phyloP scores from a whole-genome alignment of 1,140 invertebrate genomes.

The Pogonomyrmex barbatus region DNA sequence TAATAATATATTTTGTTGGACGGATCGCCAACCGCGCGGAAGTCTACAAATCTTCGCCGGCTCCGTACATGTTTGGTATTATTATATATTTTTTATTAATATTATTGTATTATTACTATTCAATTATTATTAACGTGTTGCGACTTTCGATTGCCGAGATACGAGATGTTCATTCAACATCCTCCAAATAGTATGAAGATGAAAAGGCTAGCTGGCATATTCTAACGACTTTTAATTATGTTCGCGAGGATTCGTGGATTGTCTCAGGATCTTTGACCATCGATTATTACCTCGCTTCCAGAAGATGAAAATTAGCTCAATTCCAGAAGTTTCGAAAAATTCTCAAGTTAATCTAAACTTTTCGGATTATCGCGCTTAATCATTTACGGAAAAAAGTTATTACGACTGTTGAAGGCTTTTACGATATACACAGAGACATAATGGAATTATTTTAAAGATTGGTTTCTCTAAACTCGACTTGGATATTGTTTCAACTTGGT shows the following conservation, averaged over 20 bases:
- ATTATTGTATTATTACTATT: constrained; percentile 76
- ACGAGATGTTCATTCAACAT: not conserved
- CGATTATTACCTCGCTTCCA: not conserved
- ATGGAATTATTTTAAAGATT: constrained; percentile 16
- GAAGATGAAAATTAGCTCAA: not conserved
- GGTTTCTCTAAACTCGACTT: not conserved
- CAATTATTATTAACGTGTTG: constrained; percentile 76
- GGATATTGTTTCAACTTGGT: constrained; percentile 22
- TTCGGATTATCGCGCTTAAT: constrained; percentile 14
- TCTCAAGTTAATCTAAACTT: constrained; percentile 18
- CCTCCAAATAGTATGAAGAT: not conserved
- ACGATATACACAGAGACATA: not conserved
- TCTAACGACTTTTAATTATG: constrained; percentile 15
- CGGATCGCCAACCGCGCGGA: constrained; percentile 74
- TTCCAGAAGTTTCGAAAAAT: constrained; percentile 61
- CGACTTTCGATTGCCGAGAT: constrained; percentile 48
- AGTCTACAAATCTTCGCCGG: constrained; percentile 65
- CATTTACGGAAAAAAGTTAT: not conserved
- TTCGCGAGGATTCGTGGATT: constrained; percentile 20
- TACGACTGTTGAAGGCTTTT: not conserved
- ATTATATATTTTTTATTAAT: constrained; percentile 80
- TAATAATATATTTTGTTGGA: constrained; percentile 86
- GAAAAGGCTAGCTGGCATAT: constrained; percentile 69
- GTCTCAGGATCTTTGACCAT: constrained; percentile 39
- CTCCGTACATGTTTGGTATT: constrained; percentile 83